phyloP scores from a whole-genome alignment of 2,113 vertebrate genomes.

The Rhynchomys soricoides region DNA sequence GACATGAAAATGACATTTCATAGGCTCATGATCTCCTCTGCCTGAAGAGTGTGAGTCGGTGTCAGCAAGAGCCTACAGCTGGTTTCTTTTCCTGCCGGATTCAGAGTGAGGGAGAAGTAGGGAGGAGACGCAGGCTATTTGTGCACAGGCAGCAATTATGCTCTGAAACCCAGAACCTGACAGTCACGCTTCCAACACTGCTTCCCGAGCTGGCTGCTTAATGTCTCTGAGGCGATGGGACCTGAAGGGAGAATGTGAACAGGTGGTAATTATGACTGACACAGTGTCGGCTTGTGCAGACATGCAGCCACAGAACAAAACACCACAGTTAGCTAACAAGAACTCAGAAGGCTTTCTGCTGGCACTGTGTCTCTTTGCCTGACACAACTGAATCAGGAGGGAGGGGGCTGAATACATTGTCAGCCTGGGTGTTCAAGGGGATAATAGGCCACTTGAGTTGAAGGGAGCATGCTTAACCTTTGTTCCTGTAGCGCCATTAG shows the following conservation, averaged over 20 bases:
- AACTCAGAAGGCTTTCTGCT: constrained; percentile 78
- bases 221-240: constrained; percentile 85
- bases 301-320: constrained; percentile 84
- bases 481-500: constrained; percentile 80
- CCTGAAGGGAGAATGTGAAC: constrained; percentile 85
- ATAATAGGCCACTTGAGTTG: constrained; percentile 81
- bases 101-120: not conserved
- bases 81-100: constrained; percentile 16
- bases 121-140: constrained; percentile 70
- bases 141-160: constrained; percentile 84
- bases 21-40: constrained; percentile 66
- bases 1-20: constrained; percentile 62
- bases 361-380: constrained; percentile 81
- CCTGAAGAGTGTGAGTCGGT: not conserved
- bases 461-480: constrained; percentile 79
- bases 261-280: constrained; percentile 91
- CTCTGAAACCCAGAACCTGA: constrained; percentile 82
- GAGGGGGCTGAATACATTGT: constrained; percentile 69
- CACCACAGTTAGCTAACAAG: constrained; percentile 85
- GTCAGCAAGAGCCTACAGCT: not conserved
- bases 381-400: constrained; percentile 85
- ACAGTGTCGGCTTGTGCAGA: constrained; percentile 85
- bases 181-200: constrained; percentile 81
- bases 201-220: constrained; percentile 87
- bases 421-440: constrained; percentile 76